These are phyloP conservation scores for Pantelozetes paolii DNA, from an alignment of 2,888 invertebrate species.

Conservation along the genomic window DNA sequence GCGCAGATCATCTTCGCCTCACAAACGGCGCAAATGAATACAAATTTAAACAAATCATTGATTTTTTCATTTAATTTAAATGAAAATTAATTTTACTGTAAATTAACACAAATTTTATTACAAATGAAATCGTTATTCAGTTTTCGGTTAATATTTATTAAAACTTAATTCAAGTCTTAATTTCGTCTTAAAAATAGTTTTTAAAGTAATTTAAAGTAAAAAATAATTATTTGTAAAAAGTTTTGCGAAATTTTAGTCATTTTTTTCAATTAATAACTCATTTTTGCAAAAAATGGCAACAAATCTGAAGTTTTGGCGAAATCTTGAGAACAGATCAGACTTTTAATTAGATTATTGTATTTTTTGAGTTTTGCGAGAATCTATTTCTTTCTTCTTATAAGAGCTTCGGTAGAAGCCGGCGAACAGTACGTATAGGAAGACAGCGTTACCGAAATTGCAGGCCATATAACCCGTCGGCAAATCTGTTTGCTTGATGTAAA, in stretches of 20 bases:
- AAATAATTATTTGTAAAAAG: too few species aligned
- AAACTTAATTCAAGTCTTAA: too few species aligned
- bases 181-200: too few species aligned
- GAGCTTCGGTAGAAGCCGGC: constrained; percentile 29
- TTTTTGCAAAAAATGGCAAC: neutral
- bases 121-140: neutral
- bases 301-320: neutral
- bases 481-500: constrained; percentile 6
- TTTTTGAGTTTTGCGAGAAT: neutral
- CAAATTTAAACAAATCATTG: neutral
- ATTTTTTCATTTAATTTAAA: neutral
- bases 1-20: neutral
- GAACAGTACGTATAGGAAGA: constrained; percentile 32
- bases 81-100: neutral
- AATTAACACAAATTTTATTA: neutral
- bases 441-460: constrained; percentile 38
- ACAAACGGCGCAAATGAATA: neutral
- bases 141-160: too few species aligned
- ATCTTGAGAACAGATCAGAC: neutral
- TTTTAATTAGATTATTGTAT: neutral
- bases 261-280: too few species aligned
- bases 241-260: too few species aligned
- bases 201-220: too few species aligned
- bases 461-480: constrained; percentile 32
- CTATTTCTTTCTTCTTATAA: constrained; percentile 2